These are phyloP conservation scores for Cephalophus harveyi DNA, from an alignment of 2,113 vertebrate genomes.

Conservation along the genomic window DNA sequence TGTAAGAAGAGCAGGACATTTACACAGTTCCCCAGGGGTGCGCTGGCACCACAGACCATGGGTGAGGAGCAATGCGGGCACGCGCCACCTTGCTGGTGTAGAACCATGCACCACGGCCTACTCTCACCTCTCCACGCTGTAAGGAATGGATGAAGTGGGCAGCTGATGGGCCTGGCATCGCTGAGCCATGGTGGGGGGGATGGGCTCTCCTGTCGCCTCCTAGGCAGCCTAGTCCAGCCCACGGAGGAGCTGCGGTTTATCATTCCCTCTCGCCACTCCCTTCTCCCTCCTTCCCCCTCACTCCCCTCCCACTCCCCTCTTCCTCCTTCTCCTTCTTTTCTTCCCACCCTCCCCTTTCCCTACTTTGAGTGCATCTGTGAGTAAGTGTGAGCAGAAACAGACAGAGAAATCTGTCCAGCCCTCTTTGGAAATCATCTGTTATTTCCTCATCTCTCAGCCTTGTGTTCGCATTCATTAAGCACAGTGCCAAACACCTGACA, in stretches of 20 bases:
- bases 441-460: not conserved
- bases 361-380: too few relatives aligned
- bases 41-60: accelerated
- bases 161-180: not conserved
- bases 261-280: not conserved
- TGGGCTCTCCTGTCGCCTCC: not conserved
- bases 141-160: not conserved
- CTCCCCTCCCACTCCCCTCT: accelerated
- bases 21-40: accelerated
- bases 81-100: not conserved
- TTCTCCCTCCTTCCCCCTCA: not conserved
- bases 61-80: not conserved
- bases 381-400: not conserved
- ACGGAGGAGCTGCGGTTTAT: not conserved
- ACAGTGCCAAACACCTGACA: not conserved
- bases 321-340: not conserved
- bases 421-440: not conserved
- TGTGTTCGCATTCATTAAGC: not conserved
- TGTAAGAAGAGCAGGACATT: not conserved
- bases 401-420: not conserved
- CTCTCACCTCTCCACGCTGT: not conserved
- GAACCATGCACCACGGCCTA: not conserved
- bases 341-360: accelerated
- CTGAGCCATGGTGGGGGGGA: not conserved
- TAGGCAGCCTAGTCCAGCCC: not conserved